phyloP scores from a whole-genome alignment of 2,888 invertebrate genomes.

The Hipparchia semele region DNA sequence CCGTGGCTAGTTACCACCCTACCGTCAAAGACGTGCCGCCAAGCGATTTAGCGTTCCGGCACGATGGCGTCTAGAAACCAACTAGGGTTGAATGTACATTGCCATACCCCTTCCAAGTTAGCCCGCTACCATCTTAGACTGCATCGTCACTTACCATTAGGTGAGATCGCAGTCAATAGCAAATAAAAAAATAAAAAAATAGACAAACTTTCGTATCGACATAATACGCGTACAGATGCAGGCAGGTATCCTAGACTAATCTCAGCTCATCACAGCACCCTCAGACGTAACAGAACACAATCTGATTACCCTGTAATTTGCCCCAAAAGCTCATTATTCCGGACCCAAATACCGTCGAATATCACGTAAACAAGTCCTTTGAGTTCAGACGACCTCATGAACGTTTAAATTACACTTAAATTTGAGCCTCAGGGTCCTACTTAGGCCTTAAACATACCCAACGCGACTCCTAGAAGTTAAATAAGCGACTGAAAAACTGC shows the following conservation, averaged over 20 bases:
- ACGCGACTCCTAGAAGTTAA: neutral
- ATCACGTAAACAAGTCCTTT: slow-evolving; percentile 49
- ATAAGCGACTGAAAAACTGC: neutral
- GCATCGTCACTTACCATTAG: too few relatives aligned
- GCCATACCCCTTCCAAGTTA: too few relatives aligned
- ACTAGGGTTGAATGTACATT: too few relatives aligned
- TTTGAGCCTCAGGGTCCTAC: slow-evolving; percentile 31
- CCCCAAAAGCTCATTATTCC: slow-evolving; percentile 44
- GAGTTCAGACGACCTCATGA: slow-evolving; percentile 38
- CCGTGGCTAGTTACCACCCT: too few relatives aligned
- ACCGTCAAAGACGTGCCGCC: too few relatives aligned
- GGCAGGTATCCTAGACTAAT: slow-evolving; percentile 8
- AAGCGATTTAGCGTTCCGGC: too few relatives aligned
- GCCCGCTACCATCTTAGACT: too few relatives aligned
- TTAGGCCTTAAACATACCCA: slow-evolving; percentile 11
- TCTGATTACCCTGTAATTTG: slow-evolving; percentile 39
- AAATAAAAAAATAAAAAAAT: too few relatives aligned
- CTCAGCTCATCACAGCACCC: slow-evolving; percentile 1
- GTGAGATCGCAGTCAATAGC: too few relatives aligned
- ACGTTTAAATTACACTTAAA: slow-evolving; percentile 42
- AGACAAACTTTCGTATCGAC: too few relatives aligned
- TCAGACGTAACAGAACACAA: slow-evolving; percentile 25
- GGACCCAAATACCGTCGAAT: slow-evolving; percentile 44
- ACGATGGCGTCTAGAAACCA: too few relatives aligned
- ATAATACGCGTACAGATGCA: neutral